phyloP scores from a whole-genome alignment of 2,888 invertebrate genomes.

The Choristoneura rosaceana region DNA sequence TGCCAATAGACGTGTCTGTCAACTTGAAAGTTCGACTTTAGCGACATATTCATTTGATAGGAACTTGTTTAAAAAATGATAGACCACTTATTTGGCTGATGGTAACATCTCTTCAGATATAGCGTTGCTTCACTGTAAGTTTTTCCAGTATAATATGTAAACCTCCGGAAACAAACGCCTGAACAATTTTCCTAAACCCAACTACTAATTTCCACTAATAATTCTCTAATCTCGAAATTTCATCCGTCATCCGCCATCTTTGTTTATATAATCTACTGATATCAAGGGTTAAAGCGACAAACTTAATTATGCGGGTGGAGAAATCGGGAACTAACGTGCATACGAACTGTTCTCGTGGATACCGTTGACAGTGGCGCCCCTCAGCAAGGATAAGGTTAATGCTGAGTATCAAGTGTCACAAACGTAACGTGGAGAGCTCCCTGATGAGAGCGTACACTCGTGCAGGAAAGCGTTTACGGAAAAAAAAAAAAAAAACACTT shows the following conservation, averaged over 20 bases:
- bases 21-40: no score
- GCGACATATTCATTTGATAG: no score
- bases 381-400: background rate
- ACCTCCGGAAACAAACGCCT: no score
- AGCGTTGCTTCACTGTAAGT: no score
- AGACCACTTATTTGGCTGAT: no score
- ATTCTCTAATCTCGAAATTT: background rate
- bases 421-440: slow-evolving; percentile 17
- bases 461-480: slow-evolving; percentile 45
- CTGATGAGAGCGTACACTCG: slow-evolving; percentile 51
- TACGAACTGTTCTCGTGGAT: background rate
- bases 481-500: background rate
- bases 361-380: slow-evolving; percentile 10
- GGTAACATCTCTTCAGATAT: no score
- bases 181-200: background rate
- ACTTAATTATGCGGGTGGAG: slow-evolving; percentile 17
- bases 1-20: no score
- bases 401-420: slow-evolving; percentile 13
- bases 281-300: slow-evolving; percentile 6
- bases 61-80: no score
- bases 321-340: slow-evolving; percentile 3
- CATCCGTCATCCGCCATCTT: slow-evolving; percentile 16
- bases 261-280: slow-evolving; percentile 9
- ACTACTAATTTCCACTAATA: background rate
- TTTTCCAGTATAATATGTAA: background rate